Conservation (phyloP, 2,797 vertebrate genomes). For the Lophotriccus pileatus region DNA sequence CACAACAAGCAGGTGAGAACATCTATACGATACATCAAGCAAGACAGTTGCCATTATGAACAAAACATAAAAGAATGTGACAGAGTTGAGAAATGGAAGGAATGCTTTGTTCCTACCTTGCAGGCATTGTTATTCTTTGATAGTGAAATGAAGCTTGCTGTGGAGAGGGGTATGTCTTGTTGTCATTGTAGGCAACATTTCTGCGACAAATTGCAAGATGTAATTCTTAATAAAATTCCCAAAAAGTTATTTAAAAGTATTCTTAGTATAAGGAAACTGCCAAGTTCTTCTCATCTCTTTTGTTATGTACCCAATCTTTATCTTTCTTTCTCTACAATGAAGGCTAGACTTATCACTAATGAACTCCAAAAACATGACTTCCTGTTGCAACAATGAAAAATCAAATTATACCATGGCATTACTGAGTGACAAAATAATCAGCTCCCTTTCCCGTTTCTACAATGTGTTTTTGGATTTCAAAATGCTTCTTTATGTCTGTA, state of each 20-base stretch:
- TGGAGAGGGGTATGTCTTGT: slow-evolving; percentile 31
- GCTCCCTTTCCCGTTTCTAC: slow-evolving; percentile 37
- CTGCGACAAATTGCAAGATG: slow-evolving; percentile 46
- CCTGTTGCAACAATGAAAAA: slow-evolving; percentile 60
- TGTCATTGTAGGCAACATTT: slow-evolving; percentile 42
- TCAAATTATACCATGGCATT: slow-evolving; percentile 66
- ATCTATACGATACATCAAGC: slow-evolving; percentile 68
- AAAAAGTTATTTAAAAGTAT: slow-evolving; percentile 44
- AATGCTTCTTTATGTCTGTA: slow-evolving; percentile 22
- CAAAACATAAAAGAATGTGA: slow-evolving; percentile 66
- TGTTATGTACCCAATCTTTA: slow-evolving; percentile 24
- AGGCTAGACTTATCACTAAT: slow-evolving; percentile 64
- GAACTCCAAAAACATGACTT: slow-evolving; percentile 53
- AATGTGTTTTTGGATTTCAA: slow-evolving; percentile 8
- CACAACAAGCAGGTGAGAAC: slow-evolving; percentile 74
- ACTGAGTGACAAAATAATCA: slow-evolving; percentile 60
- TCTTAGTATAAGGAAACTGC: slow-evolving; percentile 11
- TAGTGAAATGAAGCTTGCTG: slow-evolving; percentile 68
- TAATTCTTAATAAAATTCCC: slow-evolving; percentile 52
- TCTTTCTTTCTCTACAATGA: slow-evolving; percentile 31
- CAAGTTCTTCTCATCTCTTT: slow-evolving; percentile 40
- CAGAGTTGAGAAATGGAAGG: slow-evolving; percentile 67
- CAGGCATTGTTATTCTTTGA: slow-evolving; percentile 68
- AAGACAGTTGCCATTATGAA: slow-evolving; percentile 74
- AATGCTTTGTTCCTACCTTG: slow-evolving; percentile 57